Evolutionary conservation across 2,113 vertebrate genomes (phyloP).

Genomic region (Microtus montanus): DNA sequence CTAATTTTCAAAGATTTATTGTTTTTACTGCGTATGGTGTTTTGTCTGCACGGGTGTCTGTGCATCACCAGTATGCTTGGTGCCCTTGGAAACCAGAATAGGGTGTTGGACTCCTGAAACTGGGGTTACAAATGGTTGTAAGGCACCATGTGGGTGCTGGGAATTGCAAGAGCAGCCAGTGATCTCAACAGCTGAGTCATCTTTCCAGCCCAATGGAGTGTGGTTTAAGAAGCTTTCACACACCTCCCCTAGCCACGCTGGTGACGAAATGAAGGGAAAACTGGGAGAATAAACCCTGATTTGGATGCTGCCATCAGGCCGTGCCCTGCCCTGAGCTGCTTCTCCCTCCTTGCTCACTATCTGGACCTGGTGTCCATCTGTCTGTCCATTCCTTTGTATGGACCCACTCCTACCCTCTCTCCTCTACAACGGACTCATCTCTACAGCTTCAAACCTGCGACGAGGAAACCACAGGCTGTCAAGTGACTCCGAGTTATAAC

Average conservation of each 20-base stretch:
- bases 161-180: not conserved
- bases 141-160: not conserved
- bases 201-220: not conserved
- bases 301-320: not conserved
- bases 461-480: not conserved
- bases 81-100: not conserved
- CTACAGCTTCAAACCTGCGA: not conserved
- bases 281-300: no score
- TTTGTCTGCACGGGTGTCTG: not conserved
- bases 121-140: no score
- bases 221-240: not conserved
- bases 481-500: not conserved
- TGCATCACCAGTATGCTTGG: not conserved
- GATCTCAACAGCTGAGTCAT: not conserved
- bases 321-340: not conserved
- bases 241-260: not conserved
- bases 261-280: not conserved
- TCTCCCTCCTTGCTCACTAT: not conserved
- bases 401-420: not conserved
- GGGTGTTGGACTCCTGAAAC: not conserved
- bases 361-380: not conserved
- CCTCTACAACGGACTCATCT: not conserved
- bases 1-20: not conserved
- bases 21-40: not conserved
- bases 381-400: not conserved